Conservation (phyloP, 2,888 invertebrate species). For the Chesias legatella region DNA sequence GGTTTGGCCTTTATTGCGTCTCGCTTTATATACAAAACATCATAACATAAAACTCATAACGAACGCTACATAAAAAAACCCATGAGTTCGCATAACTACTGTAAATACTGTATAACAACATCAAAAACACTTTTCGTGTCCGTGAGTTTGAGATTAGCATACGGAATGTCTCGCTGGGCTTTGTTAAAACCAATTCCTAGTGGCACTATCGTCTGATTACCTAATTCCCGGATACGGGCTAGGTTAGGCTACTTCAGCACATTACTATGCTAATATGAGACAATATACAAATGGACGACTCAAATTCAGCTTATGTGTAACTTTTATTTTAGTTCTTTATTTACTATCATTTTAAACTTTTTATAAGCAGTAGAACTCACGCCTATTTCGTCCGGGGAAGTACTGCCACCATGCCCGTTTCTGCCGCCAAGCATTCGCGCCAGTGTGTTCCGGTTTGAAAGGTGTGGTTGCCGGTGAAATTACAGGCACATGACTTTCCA, state of each 20-base stretch:
- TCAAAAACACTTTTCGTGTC: constrained; percentile 13
- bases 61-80: constrained; percentile 1
- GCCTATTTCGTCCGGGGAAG: no score
- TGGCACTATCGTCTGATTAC: constrained; percentile 18
- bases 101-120: background rate
- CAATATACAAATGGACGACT: constrained; percentile 25
- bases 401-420: no score
- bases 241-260: constrained; percentile 21
- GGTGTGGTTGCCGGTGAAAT: no score
- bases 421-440: no score
- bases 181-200: constrained; percentile 14
- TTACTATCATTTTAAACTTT: no score
- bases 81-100: no score
- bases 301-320: constrained; percentile 7
- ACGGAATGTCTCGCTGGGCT: constrained; percentile 10
- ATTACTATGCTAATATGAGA: constrained; percentile 37
- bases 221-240: constrained; percentile 19
- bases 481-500: no score
- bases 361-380: no score
- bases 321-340: background rate
- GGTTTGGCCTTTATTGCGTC: no score
- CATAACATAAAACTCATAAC: no score
- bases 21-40: no score
- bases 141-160: constrained; percentile 9
- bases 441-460: no score